Evolutionary conservation across 2,113 vertebrate genomes (phyloP), one percentile per base, ranked within the genome.

Genomic region (Menidia beryllina): DNA sequence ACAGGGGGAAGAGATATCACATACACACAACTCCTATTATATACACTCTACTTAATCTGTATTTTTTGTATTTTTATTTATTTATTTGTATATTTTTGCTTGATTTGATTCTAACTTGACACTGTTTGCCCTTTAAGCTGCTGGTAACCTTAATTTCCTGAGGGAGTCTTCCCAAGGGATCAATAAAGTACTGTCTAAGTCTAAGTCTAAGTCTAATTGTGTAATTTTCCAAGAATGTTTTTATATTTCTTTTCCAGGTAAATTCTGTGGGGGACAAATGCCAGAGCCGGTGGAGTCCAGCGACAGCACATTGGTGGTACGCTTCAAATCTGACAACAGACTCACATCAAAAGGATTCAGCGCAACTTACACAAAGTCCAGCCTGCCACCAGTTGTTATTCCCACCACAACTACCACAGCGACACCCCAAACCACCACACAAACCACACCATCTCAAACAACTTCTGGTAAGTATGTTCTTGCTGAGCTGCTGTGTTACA

Each of bases 331-430:
- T 0, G 90, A 93, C 76, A 77, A 53, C 58, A 68, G 1, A 9
- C 14, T 78, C 59, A 87, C 60, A n/a, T 84, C 92, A 17, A 89
- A 82, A 67, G 93, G 94, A 30, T 94, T 94, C 84, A 88, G 13
- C 5, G 93, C 92, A 3, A 86, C 59, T 3, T 94, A 81, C 85
- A 91, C 82, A 15, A 87, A 88, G 67, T 60, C 70, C 59, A 91
- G 80, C 62, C 72, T 78, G 41, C 77, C 86, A 20, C 76, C 86
- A 17, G 54, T 84, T 27, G 70, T 76, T 20, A 27, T 73, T 11
- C 67, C 88, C 11, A 83, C 81, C 19, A 77, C 71, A 3, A 39
- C 39, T 13, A 4, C 51, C 15, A 65, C 54, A 2, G 14, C 39
- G 15, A 48, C 53, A 21, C 13, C 53, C 36, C 26, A 39, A 23